These are phyloP conservation scores for Caerostris extrusa DNA, from an alignment of 1,140 invertebrate genomes.

Conservation along the genomic window DNA sequence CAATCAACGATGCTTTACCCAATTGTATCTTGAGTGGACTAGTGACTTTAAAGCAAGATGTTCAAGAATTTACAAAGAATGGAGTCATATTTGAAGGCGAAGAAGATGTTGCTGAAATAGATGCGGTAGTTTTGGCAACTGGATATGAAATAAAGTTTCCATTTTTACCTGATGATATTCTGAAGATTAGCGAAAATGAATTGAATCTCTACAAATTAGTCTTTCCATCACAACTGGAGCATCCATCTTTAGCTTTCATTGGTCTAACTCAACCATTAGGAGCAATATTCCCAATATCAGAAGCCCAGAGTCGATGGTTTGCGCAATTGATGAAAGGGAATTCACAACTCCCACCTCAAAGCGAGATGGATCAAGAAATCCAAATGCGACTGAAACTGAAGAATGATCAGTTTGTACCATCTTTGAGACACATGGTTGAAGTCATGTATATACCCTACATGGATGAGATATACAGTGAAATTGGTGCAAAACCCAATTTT, in stretches of 20 bases:
- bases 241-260: constrained; percentile 82
- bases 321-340: constrained; percentile 74
- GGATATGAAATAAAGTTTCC: constrained; percentile 82
- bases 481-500: constrained; percentile 81
- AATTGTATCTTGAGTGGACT: constrained; percentile 82
- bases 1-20: constrained; percentile 84
- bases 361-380: constrained; percentile 77
- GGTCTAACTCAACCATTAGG: constrained; percentile 84
- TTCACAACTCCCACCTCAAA: constrained; percentile 65
- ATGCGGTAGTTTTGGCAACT: constrained; percentile 82
- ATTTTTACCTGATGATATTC: constrained; percentile 80
- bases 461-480: constrained; percentile 81
- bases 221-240: constrained; percentile 81
- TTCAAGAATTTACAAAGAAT: constrained; percentile 80
- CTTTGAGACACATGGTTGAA: constrained; percentile 80
- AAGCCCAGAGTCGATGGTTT: constrained; percentile 81
- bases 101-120: constrained; percentile 78
- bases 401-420: constrained; percentile 27
- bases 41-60: constrained; percentile 81
- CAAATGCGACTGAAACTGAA: constrained; percentile 48
- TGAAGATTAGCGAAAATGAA: constrained; percentile 80
- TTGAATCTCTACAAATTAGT: constrained; percentile 82
- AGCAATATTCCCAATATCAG: constrained; percentile 83
- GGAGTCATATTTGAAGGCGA: constrained; percentile 81
- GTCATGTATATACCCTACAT: constrained; percentile 80